Percentiles rank a stretch among this genome's conserved stretches.
These are phyloP conservation scores for Tenthredo distinguenda DNA, from an alignment of 2,888 invertebrate genomes.

Conservation along the genomic window DNA sequence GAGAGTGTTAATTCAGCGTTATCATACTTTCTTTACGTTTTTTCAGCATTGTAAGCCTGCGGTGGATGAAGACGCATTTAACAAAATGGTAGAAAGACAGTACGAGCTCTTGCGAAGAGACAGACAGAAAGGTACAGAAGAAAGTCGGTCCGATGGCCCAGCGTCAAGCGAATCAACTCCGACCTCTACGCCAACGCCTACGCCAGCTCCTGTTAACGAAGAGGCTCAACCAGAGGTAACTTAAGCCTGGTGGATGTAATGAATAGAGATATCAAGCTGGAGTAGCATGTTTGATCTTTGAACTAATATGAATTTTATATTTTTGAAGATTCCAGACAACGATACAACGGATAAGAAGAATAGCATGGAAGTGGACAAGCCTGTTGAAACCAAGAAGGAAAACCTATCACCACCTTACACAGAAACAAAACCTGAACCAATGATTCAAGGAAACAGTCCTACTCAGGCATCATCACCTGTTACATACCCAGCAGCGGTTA, in stretches of 20 bases:
- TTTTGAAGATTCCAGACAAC: constrained; percentile 68
- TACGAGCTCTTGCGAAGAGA: constrained; percentile 88
- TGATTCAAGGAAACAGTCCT: constrained; percentile 59
- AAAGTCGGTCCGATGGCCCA: constrained; percentile 74
- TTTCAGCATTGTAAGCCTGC: constrained; percentile 91
- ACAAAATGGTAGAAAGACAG: constrained; percentile 93
- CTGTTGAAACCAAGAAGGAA: constrained; percentile 70
- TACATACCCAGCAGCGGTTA: constrained; percentile 69
- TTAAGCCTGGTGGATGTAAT: constrained; percentile 26
- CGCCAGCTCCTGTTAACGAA: constrained; percentile 74
- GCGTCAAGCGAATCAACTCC: constrained; percentile 75
- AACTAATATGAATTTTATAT: not conserved
- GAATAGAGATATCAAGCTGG: not conserved
- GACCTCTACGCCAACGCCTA: constrained; percentile 75
- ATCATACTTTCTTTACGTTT: constrained; percentile 46
- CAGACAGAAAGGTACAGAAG: constrained; percentile 82
- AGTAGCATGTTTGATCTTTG: constrained; percentile 21
- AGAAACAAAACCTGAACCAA: constrained; percentile 69
- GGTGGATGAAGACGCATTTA: constrained; percentile 95
- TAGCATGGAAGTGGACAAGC: constrained; percentile 67
- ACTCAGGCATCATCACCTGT: constrained; percentile 64
- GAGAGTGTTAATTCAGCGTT: not conserved
- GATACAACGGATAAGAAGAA: constrained; percentile 71
- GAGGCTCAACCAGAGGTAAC: constrained; percentile 71
- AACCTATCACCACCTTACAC: constrained; percentile 72